Conservation (phyloP, 2,888 invertebrate species). For the Pollenia labialis region DNA sequence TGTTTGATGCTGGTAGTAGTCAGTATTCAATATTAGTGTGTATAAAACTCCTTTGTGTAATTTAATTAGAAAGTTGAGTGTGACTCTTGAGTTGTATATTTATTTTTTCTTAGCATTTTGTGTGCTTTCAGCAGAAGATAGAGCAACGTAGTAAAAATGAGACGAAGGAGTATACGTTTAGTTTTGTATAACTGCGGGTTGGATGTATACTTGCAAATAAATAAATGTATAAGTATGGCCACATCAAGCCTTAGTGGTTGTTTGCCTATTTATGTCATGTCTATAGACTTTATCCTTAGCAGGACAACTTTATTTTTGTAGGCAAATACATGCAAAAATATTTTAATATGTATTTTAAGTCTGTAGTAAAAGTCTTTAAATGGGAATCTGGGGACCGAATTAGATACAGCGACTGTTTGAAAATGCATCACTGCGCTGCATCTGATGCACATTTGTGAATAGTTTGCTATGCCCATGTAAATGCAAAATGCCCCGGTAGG, state of each 20-base stretch:
- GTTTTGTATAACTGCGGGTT: neutral
- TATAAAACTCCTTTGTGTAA: constrained; percentile 65
- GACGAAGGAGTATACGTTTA: neutral
- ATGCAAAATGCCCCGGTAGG: too few species aligned
- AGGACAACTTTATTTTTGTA: constrained; percentile 45
- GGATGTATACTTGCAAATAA: neutral
- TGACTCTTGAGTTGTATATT: constrained; percentile 64
- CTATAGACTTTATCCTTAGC: constrained; percentile 59
- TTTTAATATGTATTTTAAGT: neutral
- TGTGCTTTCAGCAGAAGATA: constrained; percentile 4
- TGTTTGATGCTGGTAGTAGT: neutral
- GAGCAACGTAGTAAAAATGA: neutral
- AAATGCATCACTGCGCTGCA: neutral
- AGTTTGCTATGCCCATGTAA: too few species aligned
- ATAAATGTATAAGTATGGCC: constrained; percentile 2
- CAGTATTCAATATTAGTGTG: constrained; percentile 9
- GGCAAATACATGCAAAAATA: neutral
- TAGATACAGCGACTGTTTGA: too few species aligned
- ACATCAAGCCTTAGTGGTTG: constrained; percentile 54
- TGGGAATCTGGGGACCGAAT: too few species aligned
- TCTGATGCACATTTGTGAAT: too few species aligned
- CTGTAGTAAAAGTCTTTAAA: too few species aligned
- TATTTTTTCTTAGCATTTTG: constrained; percentile 21
- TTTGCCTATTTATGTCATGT: constrained; percentile 60
- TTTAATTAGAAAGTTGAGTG: constrained; percentile 71